Base-by-base conservation (phyloP, 2,797 vertebrate genomes). In the Myripristis murdjan region DNA sequence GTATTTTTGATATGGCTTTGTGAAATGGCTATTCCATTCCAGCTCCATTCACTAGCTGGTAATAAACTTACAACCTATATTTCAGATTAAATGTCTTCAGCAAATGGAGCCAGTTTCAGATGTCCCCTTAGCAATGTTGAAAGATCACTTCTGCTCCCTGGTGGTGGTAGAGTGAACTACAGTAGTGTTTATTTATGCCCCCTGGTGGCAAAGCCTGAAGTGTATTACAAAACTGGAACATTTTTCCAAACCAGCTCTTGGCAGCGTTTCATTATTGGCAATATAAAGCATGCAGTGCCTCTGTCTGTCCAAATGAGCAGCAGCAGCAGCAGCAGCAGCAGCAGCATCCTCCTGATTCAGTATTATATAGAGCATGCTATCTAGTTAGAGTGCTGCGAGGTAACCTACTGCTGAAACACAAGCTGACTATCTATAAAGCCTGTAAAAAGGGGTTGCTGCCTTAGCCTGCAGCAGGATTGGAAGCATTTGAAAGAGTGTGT, bases 1-100 rank as follows among this genome's bases (percentile, higher is more conserved):
- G 92, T 91, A 93, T 89, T 84, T 95, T 91, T 89, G 91, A 92
- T 89, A 93, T 70, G 84, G 75, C 88, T 95, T 91, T 91, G 81
- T 89, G 91, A 87, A 93, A 94, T 84, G 88, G 86, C 89, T 92
- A 86, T 90, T 92, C 87, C 88, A 75, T 87, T 89, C 83, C 80
- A 82, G 82, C 88, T 91, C 84, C 87, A 83, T 87, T 90, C 88
- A 90, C 89, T 92, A 37, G 77, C 78, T 93, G 89, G 87, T 93
- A 92, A 94, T 93, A 93, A 95, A 92, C 81, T 91, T 93, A 85
- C 92, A 93, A 91, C 90, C 91, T 91, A 86, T 88, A 93, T 90
- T 91, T 86, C 92, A 91, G 92, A 93, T 88, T 93, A 90, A 94
- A 93, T 89, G 79, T 89, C 91, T 88, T 87, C 82, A 89, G 91